Base-by-base conservation (phyloP, 2,113 vertebrate species). In the Eubucco bourcierii region DNA sequence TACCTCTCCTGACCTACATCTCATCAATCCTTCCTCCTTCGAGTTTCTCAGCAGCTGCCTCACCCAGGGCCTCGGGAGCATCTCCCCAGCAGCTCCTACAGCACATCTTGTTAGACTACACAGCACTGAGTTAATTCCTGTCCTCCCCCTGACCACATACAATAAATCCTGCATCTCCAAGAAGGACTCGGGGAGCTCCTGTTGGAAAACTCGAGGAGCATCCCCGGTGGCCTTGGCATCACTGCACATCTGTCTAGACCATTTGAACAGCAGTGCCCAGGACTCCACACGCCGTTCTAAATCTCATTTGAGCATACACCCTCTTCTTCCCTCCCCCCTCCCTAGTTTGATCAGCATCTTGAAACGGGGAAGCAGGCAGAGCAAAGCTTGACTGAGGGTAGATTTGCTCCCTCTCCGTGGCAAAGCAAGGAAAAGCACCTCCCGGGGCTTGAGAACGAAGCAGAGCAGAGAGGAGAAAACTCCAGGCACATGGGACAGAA, bases 201-300 rank as follows among this genome's bases (percentile, higher is more conserved):
- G 44, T 47, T 80, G 16, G 56, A 86, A 75, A 55, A 65, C 76
- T 10, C 8, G 44, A 75, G 65, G 85, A 2, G 0, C 80, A 46
- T 78, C 81, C 73, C 84, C 0, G 34, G 91, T 86, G 87, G 93
- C 87, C 91, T 90, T 93, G 91, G 85, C 94, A 73, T 74, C 85
- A 10, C 82, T 68, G 39, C 15, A 1, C 20, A 37, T 94, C 82
- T 93, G 90, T 90, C 90, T 89, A 59, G 80, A 44, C 44, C 34
- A 0, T 3, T 61, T 31, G 65, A 91, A 68, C 8, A 33, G 23
- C 4, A 0, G 18, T 67, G 72, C 58, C 53, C 12, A 12, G 44
- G 77, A 50, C 84, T 80, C 50, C 73, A 25, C 77, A 34, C 1
- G 59, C 76, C 63, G 85, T 25, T 84, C 76, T 75, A 83, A 92